phyloP scores from a whole-genome alignment of 2,888 invertebrate genomes.

The Drosophila glabriapex region DNA sequence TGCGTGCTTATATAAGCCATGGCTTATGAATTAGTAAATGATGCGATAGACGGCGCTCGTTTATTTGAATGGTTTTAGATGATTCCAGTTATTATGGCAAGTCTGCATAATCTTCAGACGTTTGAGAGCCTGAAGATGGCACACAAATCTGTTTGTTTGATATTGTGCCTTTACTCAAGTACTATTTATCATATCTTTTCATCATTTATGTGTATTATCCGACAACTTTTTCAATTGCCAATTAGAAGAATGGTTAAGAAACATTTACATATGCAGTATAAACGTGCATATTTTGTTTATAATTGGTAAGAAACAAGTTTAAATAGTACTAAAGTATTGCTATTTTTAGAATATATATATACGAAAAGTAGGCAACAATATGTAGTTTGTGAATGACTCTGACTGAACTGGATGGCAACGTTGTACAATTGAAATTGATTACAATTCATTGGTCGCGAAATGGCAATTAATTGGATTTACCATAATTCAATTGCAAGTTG shows the following conservation, averaged over 20 bases:
- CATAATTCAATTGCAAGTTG: conserved; percentile 66
- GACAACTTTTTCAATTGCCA: conserved; percentile 4
- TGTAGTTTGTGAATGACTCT: background rate
- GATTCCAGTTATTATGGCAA: conserved; percentile 43
- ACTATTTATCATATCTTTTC: conserved; percentile 1
- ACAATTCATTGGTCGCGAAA: conserved; percentile 63
- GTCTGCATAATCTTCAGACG: conserved; percentile 23
- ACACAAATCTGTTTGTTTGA: conserved; percentile 10
- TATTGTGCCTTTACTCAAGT: conserved; percentile 11
- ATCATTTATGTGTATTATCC: background rate
- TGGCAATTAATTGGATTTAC: conserved; percentile 64
- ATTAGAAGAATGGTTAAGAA: background rate
- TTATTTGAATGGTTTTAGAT: conserved; percentile 53
- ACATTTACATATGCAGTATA: background rate
- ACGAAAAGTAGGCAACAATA: conserved; percentile 1
- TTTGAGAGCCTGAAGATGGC: conserved; percentile 12
- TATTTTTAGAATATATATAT: background rate
- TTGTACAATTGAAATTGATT: conserved; percentile 61
- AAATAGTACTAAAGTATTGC: background rate
- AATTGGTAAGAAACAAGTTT: background rate
- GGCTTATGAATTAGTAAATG: conserved; percentile 67
- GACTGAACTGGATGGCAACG: conserved; percentile 5
- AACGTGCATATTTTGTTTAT: background rate
- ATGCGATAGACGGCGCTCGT: conserved; percentile 47
- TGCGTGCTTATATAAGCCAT: conserved; percentile 25